phyloP scores from a whole-genome alignment of 2,888 invertebrate genomes.

The Pyrrhosoma nymphula region DNA sequence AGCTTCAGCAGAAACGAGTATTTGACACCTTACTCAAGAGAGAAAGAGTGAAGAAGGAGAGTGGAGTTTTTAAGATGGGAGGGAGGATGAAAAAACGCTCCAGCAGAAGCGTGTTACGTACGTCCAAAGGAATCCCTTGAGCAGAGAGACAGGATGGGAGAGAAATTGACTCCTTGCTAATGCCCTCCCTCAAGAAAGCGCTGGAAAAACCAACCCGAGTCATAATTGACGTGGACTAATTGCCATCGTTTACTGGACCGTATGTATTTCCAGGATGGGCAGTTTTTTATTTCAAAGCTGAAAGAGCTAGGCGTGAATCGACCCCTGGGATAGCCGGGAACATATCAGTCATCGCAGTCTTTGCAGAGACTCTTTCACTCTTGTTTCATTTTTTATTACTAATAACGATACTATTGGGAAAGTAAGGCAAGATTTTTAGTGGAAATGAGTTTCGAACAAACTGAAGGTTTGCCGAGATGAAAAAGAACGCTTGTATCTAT shows the following conservation, averaged over 20 bases:
- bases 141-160: not conserved
- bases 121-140: conserved; percentile 43
- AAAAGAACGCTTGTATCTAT: no score
- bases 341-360: conserved; percentile 14
- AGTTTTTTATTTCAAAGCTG: conserved; percentile 51
- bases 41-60: conserved; percentile 25
- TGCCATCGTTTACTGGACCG: conserved; percentile 46
- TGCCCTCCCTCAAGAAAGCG: conserved; percentile 41
- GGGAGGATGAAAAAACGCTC: not conserved
- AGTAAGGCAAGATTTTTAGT: no score
- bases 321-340: not conserved
- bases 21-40: conserved; percentile 50
- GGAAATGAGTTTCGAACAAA: no score
- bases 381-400: not conserved
- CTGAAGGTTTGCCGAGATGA: no score
- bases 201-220: conserved; percentile 37
- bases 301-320: not conserved
- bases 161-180: conserved; percentile 43
- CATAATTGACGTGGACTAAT: conserved; percentile 62
- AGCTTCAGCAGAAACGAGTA: conserved; percentile 58
- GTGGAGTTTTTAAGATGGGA: not conserved
- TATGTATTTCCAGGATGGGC: conserved; percentile 33
- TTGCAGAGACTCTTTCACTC: not conserved
- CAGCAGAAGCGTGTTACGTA: conserved; percentile 45
- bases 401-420: not conserved